A percentile compares a stretch with the other conserved stretches of the same genome.
Conservation (phyloP, 2,888 invertebrate species). For the Nemapogon koenigi region DNA sequence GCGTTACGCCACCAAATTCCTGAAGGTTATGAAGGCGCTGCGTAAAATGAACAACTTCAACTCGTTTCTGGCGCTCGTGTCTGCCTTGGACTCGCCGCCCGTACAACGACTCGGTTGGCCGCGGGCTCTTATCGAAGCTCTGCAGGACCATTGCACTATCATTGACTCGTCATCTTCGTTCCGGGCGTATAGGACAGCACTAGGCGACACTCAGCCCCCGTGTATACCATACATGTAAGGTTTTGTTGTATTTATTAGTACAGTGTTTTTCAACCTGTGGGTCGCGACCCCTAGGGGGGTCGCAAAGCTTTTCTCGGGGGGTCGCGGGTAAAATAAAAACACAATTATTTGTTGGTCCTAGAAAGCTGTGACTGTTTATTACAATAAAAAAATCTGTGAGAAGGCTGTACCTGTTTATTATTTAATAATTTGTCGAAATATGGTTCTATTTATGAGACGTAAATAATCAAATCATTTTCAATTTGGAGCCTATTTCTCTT, state of each 20-base stretch:
- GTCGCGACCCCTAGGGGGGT: no score
- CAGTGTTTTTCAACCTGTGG: no score
- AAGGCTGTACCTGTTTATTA: no score
- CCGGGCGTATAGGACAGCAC: constrained; percentile 92
- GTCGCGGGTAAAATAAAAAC: no score
- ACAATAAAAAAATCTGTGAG: no score
- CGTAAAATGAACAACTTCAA: constrained; percentile 98
- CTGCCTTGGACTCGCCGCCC: constrained; percentile 96
- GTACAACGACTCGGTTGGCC: constrained; percentile 92
- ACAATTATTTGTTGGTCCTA: no score
- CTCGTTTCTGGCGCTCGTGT: constrained; percentile 94
- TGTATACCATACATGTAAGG: constrained; percentile 99
- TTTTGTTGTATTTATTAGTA: neutral
- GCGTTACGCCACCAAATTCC: constrained; percentile 91
- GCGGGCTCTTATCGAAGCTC: constrained; percentile 86
- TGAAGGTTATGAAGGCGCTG: constrained; percentile 98
- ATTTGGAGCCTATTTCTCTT: no score
- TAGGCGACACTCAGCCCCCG: constrained; percentile 95
- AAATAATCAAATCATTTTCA: no score
- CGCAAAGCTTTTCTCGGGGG: no score
- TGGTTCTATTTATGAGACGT: no score
- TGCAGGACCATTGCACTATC: constrained; percentile 93
- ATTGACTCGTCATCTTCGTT: constrained; percentile 99
- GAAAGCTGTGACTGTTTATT: no score
- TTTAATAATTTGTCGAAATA: no score